Evolutionary conservation across 2,113 vertebrate genomes (phyloP).

Genomic region (Holacanthus passer): DNA sequence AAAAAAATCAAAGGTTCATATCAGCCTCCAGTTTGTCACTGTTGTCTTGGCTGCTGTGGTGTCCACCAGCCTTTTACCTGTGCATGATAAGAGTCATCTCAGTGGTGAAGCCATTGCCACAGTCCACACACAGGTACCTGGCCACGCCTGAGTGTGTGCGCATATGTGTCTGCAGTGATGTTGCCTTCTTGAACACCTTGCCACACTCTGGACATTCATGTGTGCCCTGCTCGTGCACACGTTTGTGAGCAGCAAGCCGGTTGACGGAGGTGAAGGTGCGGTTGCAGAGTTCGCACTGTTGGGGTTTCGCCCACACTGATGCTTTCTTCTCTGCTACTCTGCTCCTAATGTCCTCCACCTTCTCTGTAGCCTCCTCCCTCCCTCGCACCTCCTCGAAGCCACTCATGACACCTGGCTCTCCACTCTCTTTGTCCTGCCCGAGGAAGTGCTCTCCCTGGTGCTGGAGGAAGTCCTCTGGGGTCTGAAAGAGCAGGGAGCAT

Average conservation of each 20-base stretch:
- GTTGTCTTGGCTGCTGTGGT: neutral
- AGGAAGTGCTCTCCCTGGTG: constrained; percentile 93
- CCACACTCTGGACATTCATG: constrained; percentile 90
- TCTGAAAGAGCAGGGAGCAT: constrained; percentile 89
- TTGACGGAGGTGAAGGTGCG: constrained; percentile 90
- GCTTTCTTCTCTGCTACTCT: constrained; percentile 66
- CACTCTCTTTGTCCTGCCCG: constrained; percentile 88
- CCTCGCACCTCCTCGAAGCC: constrained; percentile 85
- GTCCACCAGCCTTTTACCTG: constrained; percentile 70
- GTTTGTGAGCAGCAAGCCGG: constrained; percentile 88
- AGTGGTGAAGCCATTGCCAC: constrained; percentile 90
- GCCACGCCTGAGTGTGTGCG: constrained; percentile 90
- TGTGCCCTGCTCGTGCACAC: constrained; percentile 89
- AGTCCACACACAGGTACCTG: constrained; percentile 92
- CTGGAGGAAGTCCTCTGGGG: constrained; percentile 91
- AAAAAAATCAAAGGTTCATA: neutral
- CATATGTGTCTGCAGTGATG: constrained; percentile 90
- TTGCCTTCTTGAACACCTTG: constrained; percentile 91
- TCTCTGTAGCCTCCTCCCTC: constrained; percentile 68
- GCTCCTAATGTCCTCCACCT: constrained; percentile 47
- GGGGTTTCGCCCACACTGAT: constrained; percentile 47
- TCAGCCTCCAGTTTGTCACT: neutral
- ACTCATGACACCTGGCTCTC: constrained; percentile 80
- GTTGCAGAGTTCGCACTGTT: constrained; percentile 83
- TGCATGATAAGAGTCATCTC: constrained; percentile 93